Evolutionary conservation across 2,888 invertebrate genomes (phyloP).

Genomic region (Caenorhabditis sp.): DNA sequence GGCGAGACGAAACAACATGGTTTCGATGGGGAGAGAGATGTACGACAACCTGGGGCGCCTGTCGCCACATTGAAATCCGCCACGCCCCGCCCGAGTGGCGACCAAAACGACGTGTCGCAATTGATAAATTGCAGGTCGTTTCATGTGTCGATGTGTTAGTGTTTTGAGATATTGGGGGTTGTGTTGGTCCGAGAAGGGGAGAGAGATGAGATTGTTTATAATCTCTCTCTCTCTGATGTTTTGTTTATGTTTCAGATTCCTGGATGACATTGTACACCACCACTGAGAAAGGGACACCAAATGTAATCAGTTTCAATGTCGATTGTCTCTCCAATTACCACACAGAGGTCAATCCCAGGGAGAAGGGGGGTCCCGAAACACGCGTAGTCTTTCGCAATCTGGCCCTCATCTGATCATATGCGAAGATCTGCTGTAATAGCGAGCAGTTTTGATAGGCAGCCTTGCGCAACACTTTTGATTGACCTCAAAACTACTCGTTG

Average conservation of each 20-base stretch:
- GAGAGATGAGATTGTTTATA: constrained; percentile 43
- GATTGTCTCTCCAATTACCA: constrained; percentile 51
- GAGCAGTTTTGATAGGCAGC: constrained; percentile 65
- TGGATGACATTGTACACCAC: constrained; percentile 40
- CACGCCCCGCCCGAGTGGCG: constrained; percentile 29
- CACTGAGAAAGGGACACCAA: neutral
- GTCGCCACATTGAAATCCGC: constrained; percentile 12
- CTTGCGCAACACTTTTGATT: constrained; percentile 65
- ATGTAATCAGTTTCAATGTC: constrained; percentile 37
- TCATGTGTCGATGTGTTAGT: constrained; percentile 25
- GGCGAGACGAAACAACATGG: constrained; percentile 53
- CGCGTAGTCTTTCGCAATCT: constrained; percentile 60
- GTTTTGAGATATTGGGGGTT: constrained; percentile 35
- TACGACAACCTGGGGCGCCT: constrained; percentile 52
- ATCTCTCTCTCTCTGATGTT: constrained; percentile 12
- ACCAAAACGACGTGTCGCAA: constrained; percentile 60
- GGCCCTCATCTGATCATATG: constrained; percentile 52
- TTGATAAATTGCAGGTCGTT: constrained; percentile 64
- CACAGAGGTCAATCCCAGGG: constrained; percentile 29
- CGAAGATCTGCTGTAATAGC: constrained; percentile 57
- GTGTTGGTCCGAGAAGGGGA: neutral
- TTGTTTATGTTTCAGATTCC: constrained; percentile 40
- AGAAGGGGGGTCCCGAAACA: constrained; percentile 43
- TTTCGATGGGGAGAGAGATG: constrained; percentile 34
- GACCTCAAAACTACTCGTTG: constrained; percentile 54